Evolutionary conservation across 2,797 vertebrate species (phyloP).

Genomic region (Balearica regulorum): DNA sequence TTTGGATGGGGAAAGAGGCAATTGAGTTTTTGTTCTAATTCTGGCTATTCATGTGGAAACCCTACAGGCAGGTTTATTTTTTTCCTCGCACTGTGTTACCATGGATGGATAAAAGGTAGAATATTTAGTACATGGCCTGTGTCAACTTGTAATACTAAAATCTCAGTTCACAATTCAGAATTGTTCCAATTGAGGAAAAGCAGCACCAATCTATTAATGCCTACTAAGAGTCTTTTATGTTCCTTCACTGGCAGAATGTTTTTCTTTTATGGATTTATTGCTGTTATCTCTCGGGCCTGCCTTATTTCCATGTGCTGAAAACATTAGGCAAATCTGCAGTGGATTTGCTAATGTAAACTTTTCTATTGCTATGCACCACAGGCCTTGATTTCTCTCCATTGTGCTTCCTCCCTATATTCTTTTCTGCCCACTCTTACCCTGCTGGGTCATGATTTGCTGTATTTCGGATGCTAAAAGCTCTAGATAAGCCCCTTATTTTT

Average conservation of each 20-base stretch:
- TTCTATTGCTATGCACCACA: not conserved
- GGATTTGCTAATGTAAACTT: constrained; percentile 46
- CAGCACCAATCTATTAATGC: not conserved
- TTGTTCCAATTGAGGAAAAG: not conserved
- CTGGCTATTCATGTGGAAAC: not conserved
- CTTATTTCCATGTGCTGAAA: constrained; percentile 11
- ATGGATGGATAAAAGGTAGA: not conserved
- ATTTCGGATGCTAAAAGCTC: constrained; percentile 21
- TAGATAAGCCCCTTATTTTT: not conserved
- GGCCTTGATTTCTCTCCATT: constrained; percentile 4
- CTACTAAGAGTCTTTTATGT: not conserved
- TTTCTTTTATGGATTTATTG: constrained; percentile 19
- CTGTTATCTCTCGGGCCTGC: not conserved
- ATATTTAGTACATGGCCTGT: not conserved
- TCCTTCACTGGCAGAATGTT: not conserved
- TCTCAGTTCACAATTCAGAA: not conserved
- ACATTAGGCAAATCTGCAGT: constrained; percentile 4
- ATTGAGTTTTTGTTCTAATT: not conserved
- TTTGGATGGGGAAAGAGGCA: not conserved
- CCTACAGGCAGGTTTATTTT: not conserved
- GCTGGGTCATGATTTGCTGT: constrained; percentile 31
- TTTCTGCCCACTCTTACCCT: constrained; percentile 15
- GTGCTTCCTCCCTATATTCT: not conserved
- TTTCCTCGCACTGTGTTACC: not conserved
- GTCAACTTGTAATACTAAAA: not conserved